Base-by-base conservation (phyloP, 2,888 invertebrate species). In the Agonopterix subpropinquella region DNA sequence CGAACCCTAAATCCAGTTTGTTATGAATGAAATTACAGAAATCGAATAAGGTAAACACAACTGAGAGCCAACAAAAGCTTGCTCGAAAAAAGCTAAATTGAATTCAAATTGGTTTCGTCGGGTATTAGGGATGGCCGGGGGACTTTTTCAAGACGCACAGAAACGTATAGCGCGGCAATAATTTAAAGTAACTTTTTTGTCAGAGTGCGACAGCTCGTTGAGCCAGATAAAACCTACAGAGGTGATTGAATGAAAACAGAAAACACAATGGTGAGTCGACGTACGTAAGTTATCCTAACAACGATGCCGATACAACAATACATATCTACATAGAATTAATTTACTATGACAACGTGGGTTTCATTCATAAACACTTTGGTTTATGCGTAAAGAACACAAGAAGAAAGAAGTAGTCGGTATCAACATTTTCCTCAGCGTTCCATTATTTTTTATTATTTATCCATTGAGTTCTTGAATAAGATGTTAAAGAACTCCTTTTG, bases 11-110 rank as follows among this genome's bases (percentile, higher is more conserved):
- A 88, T 87, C 87, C 86, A 83, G 88, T 87, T 88, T 87, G 86
- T 86, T 86, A 86, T 88, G 87, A 88, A 88, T 88, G 87, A 88
- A 88, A 87, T 88, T 88, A 88, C 85, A 86, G 86, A 87, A 88
- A 88, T 88, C 88, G 87, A 88, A 87, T 88, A 88, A 88, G 80
- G 86, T 87, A 87, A 87, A 88, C 87, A 88, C 84, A 86, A 86
- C 86, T 80, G 82, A 80, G 83, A 81, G 81, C 79, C 84, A 86
- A 88, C 88, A 88, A 87, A 88, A 86, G 87, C 83, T 83, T 80
- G 83, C 70, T 75, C 77, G 77, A 85, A 87, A 88, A 87, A 86
- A 85, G 76, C 87, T 82, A 87, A 88, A 87, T 88, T 87, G 87
- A 88, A 88, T 88, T 88, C 86, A 88, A 88, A 87, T 88, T 87